Base-by-base conservation (phyloP, 53 echinoderm and acorn worm genomes). In the Crossaster papposus region DNA sequence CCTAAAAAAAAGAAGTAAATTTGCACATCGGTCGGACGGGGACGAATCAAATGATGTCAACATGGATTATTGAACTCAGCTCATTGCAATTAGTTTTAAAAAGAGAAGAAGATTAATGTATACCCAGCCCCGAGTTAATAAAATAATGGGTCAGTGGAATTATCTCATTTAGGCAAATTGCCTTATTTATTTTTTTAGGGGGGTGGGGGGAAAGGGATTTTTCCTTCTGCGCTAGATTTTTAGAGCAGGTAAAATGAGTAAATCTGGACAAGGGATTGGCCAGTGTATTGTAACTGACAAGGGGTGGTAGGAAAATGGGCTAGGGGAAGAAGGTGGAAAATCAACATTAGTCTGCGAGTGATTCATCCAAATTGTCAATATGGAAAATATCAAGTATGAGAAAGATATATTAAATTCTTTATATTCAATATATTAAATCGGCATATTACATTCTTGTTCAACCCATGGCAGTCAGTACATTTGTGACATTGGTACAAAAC, bases 111-210 rank as follows among this genome's bases (percentile, higher is more conserved):
- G 84, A 84, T 84, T 70, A 71, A 84, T 84, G 84, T 84, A 51
- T 65, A 84, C 84, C 84, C 29, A 84, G 50, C 51, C 36, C 52
- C 51, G 78, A 81, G 44, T 84, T 84, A 84, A 72, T 72, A 84
- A 70, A 84, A 72, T 84, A 84, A 84, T 84, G 84, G 84, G 84
- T 51, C 72, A 28, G 71, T 84, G 30, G 84, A 84, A 72, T 84
- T 84, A 72, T 72, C 84, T 84, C 84, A 84, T 84, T 84, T 71
- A 30, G 29, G 71, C 26, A 72, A 84, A 72, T 84, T 84, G 82
- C 65, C 64, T 31, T 58, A 54, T 36, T 55, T 81, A 3, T 7
- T 63, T 23, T 17, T 34, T 81, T 58, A 15, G n/a, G 50, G 51
- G 24, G 14, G 37, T 54, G 22, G 31, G 65, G 37, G 70, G 17